Evolutionary conservation across 1,140 invertebrate species (phyloP).

Genomic region (Rhopalosiphum padi): DNA sequence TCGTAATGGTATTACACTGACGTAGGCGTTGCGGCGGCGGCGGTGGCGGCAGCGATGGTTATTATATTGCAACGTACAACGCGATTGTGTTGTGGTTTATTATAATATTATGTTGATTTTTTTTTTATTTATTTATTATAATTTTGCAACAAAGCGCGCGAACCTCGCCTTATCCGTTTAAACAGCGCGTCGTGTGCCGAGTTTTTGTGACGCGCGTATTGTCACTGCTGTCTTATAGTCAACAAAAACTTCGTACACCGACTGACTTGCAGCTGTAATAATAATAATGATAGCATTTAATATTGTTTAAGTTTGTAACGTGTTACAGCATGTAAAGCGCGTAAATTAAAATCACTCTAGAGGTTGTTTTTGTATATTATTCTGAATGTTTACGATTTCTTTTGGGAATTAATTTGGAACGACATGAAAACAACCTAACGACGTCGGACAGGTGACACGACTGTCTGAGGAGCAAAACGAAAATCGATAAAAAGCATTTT

Average conservation of each 20-base stretch:
- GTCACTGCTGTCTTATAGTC: not conserved
- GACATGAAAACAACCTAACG: not conserved
- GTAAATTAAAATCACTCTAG: not conserved
- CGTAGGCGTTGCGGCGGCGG: not conserved
- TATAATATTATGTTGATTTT: not conserved
- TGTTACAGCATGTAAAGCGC: not conserved
- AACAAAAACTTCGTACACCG: not conserved
- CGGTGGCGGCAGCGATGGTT: not conserved
- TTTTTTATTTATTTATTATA: not conserved
- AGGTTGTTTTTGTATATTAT: not conserved
- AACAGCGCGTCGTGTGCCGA: not conserved
- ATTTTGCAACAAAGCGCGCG: not conserved
- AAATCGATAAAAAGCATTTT: not conserved
- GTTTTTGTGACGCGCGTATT: not conserved
- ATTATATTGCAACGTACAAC: not conserved
- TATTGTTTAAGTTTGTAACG: not conserved
- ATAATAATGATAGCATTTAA: not conserved
- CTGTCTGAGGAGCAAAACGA: not conserved
- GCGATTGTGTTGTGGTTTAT: slow-evolving; percentile 2
- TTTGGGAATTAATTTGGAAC: not conserved
- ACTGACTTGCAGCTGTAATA: not conserved
- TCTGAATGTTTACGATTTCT: not conserved
- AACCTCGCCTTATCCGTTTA: not conserved
- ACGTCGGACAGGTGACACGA: not conserved
- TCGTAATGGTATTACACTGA: not conserved